phyloP scores from a whole-genome alignment of 2,888 invertebrate genomes.

The Orthonevra nobilis region DNA sequence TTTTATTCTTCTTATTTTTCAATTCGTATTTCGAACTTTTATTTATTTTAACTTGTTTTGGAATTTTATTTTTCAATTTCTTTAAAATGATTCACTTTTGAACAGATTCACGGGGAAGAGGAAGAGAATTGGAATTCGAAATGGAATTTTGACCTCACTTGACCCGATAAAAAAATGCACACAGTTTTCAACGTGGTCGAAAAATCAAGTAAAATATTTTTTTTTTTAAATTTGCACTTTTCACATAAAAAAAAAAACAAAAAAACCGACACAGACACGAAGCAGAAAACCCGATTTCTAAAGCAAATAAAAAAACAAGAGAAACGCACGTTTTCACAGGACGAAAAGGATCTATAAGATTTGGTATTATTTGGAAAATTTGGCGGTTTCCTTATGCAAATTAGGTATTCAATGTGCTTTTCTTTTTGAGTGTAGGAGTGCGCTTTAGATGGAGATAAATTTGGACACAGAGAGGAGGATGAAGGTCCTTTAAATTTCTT shows the following conservation, averaged over 20 bases:
- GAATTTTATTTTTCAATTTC: too few relatives aligned
- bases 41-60: background rate
- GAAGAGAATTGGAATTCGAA: too few relatives aligned
- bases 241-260: background rate
- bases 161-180: constrained; percentile 28
- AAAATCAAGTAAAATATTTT: background rate
- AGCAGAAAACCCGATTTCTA: background rate
- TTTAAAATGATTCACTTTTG: too few relatives aligned
- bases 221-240: background rate
- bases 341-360: constrained; percentile 51
- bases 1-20: background rate
- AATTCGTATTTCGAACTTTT: background rate
- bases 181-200: background rate
- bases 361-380: constrained; percentile 55
- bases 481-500: constrained; percentile 33
- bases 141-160: constrained; percentile 28
- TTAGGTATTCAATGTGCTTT: constrained; percentile 69
- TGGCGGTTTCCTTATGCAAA: constrained; percentile 71
- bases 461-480: constrained; percentile 14
- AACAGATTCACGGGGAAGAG: constrained; percentile 23
- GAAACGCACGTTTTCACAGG: constrained; percentile 59
- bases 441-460: constrained; percentile 21
- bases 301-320: constrained; percentile 6
- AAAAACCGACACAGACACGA: background rate
- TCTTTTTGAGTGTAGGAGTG: constrained; percentile 59